Conservation (phyloP, 1,140 invertebrate species). For the Nasonia giraulti region DNA sequence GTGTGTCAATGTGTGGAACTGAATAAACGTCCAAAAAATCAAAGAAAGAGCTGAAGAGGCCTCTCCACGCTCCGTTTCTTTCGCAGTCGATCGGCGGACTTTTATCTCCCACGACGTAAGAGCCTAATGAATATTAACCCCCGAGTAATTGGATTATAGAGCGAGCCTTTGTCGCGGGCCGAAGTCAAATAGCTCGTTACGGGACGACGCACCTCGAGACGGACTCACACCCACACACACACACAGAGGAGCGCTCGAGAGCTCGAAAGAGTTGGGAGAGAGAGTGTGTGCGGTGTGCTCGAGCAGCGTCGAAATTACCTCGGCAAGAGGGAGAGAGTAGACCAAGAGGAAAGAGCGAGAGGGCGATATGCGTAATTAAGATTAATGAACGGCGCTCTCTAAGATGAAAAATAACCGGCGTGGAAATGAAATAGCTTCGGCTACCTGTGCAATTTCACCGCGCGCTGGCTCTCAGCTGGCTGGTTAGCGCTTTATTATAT, state of each 20-base stretch:
- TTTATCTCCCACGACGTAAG: not conserved
- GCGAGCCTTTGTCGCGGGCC: not conserved
- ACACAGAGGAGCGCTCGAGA: not conserved
- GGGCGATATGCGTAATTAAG: constrained; percentile 45
- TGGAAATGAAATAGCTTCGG: constrained; percentile 41
- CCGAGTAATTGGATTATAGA: constrained; percentile 35
- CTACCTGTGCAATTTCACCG: constrained; percentile 24
- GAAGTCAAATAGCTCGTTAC: constrained; percentile 33
- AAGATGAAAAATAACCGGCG: constrained; percentile 45
- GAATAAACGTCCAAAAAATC: too few species aligned
- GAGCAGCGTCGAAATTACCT: not conserved
- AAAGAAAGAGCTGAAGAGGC: not conserved
- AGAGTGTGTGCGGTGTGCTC: not conserved
- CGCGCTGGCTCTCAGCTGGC: not conserved
- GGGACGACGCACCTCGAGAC: not conserved
- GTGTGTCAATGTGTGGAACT: too few species aligned
- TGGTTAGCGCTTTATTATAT: constrained; percentile 35
- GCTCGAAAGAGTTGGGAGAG: not conserved
- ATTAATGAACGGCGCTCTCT: constrained; percentile 47
- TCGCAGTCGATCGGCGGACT: not conserved
- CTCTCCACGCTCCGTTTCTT: not conserved
- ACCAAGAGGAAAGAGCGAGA: not conserved
- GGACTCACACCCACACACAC: not conserved
- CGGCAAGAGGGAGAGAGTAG: not conserved
- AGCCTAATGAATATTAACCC: constrained; percentile 31